phyloP scores from a whole-genome alignment of 2,888 invertebrate genomes.

The Diabrotica balteata region DNA sequence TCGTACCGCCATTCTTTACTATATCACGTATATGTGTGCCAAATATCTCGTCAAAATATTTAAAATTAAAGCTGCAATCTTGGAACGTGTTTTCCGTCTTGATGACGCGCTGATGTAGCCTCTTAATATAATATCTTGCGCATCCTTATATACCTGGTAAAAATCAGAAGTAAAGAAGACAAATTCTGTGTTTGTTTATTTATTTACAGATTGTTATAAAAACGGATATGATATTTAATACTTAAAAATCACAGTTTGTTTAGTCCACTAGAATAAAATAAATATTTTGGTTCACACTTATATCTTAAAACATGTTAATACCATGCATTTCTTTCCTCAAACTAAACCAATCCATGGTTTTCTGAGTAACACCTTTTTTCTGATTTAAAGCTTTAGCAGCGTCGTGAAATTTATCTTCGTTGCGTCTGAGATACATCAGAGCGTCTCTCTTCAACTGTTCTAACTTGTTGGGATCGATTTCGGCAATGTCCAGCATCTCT shows the following conservation, averaged over 20 bases:
- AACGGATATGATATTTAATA: not conserved
- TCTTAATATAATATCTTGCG: too few relatives aligned
- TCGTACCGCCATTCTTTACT: too few relatives aligned
- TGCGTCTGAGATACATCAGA: constrained; percentile 79
- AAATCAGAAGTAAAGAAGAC: too few relatives aligned
- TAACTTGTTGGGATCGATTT: constrained; percentile 76
- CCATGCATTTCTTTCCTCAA: constrained; percentile 55
- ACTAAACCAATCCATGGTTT: constrained; percentile 60
- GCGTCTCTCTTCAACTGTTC: constrained; percentile 77
- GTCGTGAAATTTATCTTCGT: constrained; percentile 77
- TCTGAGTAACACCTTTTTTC: constrained; percentile 57
- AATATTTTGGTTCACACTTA: constrained; percentile 6
- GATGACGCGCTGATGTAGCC: too few relatives aligned
- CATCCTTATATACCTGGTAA: too few relatives aligned
- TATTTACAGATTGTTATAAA: not conserved
- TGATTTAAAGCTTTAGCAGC: constrained; percentile 64
- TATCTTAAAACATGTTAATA: constrained; percentile 24
- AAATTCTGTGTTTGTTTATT: too few relatives aligned
- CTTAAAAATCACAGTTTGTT: constrained; percentile 9
- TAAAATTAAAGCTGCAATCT: too few relatives aligned
- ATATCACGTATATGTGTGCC: too few relatives aligned
- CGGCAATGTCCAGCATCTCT: constrained; percentile 80
- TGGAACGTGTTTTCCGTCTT: too few relatives aligned
- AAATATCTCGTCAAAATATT: too few relatives aligned
- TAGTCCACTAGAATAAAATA: not conserved